Base-by-base conservation (phyloP, 2,888 invertebrate species). In the Parnassius orleans region DNA sequence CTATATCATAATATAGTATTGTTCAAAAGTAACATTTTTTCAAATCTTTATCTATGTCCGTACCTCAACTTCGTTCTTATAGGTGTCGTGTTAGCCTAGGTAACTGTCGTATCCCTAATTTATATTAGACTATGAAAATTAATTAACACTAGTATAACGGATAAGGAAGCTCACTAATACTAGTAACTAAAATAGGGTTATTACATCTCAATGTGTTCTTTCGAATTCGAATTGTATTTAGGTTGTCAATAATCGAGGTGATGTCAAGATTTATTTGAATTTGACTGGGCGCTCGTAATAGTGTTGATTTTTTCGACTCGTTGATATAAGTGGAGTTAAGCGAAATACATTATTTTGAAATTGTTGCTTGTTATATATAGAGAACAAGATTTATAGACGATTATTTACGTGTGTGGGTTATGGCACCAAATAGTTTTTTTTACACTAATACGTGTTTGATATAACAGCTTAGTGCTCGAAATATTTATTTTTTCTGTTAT, bases 41-140 rank as follows among this genome's bases (percentile, higher is more conserved):
- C 81, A 84, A 82, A 70, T 86, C 87, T 88, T 83, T 78, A 75
- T 86, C 88, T 89, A 86, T 89, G 85, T 90, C 90, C 90, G 85
- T 90, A 89, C 88, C 87, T 90, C 87, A 75, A 88, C 90, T 91
- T 91, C 90, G 75, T 83, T 87, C 90, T 90, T 88, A 86, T 90
- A 88, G 84, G 79, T 90, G 90, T 90, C 88, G 90, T 90, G 84
- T 84, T 90, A 91, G 90, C 77, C 77, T 91, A 90, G 88, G 88
- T 89, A 69, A 81, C n/a, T 88, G 90, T 91, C 84, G 90, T 91
- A 89, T 89, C 87, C 87, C 79, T 82, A 69, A 74, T 79, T 77
- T 69, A 74, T 75, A 73, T 81, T 80, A 76, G 73, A 70, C 66
- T 70, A 10, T 55, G 12, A 48, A 44, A 51, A n/a, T 54, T 47